Evolutionary conservation across 2,113 vertebrate genomes (phyloP).

Genomic region (Ailuropoda melanoleuca): DNA sequence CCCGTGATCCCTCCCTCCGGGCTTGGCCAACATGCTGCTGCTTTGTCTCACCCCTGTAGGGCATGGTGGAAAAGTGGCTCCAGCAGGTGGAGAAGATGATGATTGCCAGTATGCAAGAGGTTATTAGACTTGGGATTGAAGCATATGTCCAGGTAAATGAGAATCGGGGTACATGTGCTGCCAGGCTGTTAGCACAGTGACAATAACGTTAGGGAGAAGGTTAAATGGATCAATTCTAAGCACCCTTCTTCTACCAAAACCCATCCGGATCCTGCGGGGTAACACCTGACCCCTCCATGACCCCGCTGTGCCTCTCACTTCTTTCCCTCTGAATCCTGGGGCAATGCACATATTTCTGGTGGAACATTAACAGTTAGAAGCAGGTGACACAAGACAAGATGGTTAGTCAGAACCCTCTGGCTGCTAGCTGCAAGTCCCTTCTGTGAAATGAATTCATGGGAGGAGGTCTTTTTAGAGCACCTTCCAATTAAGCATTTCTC

Average conservation of each 20-base stretch:
- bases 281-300: neutral
- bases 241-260: neutral
- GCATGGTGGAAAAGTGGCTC: slow-evolving; percentile 97
- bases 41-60: slow-evolving; percentile 79
- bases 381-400: neutral
- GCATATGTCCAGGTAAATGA: slow-evolving; percentile 88
- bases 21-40: neutral
- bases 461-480: slow-evolving; percentile 22
- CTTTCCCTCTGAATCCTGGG: neutral
- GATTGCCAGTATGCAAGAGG: slow-evolving; percentile 89
- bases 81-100: slow-evolving; percentile 92
- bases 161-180: fast-evolving
- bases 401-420: neutral
- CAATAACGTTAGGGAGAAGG: neutral
- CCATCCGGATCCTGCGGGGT: neutral
- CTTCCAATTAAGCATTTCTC: neutral
- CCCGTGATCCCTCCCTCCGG: neutral
- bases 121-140: slow-evolving; percentile 87
- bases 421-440: neutral
- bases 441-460: neutral
- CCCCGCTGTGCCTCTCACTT: neutral
- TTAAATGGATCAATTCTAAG: neutral
- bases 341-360: neutral
- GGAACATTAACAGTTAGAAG: neutral
- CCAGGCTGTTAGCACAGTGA: neutral